Conservation (phyloP, 2,888 invertebrate genomes). For the Hirtodrosophila alboralis region DNA sequence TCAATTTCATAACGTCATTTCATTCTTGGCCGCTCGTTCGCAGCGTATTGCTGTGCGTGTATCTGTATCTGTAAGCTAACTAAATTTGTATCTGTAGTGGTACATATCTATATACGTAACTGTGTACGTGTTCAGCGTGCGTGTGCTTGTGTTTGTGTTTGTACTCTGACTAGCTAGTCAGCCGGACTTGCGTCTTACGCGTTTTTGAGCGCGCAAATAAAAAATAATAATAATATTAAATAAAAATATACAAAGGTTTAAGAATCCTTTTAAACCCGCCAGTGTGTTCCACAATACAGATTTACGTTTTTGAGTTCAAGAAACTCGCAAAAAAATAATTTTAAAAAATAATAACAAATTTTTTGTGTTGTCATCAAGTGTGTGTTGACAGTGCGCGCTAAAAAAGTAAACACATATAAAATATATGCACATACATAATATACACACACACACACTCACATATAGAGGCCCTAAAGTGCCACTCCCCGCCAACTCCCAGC, state of each 20-base stretch:
- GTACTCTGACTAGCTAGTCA: conserved; percentile 42
- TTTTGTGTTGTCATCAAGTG: conserved; percentile 26
- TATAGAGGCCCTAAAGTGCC: conserved; percentile 67
- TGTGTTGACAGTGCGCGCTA: conserved; percentile 61
- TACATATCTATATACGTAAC: neutral
- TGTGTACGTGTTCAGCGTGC: neutral
- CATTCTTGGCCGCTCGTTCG: conserved; percentile 18
- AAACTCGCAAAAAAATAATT: conserved; percentile 39
- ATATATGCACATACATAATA: conserved; percentile 21
- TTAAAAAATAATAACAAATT: too few species aligned
- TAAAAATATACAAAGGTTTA: neutral
- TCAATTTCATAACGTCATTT: conserved; percentile 70
- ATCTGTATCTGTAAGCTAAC: conserved; percentile 14
- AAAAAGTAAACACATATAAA: conserved; percentile 56
- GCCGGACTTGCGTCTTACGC: conserved; percentile 53
- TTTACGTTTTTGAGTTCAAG: conserved; percentile 45
- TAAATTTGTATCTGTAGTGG: conserved; percentile 3
- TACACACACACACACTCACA: conserved; percentile 28
- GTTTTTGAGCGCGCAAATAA: conserved; percentile 30
- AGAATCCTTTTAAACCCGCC: conserved; percentile 10
- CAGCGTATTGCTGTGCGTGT: conserved; percentile 47
- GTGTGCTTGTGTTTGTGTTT: neutral
- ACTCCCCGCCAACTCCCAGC: too few species aligned
- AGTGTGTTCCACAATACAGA: conserved; percentile 8
- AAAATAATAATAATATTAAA: conserved; percentile 6